Conservation (phyloP, 1,140 invertebrate species). For the Brachionus rubens region DNA sequence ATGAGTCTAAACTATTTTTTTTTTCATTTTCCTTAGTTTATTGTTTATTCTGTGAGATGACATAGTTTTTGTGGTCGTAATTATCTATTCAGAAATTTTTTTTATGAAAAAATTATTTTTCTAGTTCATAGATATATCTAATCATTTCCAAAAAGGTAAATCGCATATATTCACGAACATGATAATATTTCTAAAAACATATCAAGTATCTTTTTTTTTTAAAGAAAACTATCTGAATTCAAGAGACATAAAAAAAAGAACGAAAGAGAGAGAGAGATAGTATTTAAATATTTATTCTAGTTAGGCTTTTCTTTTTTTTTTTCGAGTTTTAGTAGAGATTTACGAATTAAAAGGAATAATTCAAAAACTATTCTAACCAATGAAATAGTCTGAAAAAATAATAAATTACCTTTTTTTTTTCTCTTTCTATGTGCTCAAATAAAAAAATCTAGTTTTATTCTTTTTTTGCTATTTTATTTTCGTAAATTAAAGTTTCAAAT, state of each 20-base stretch:
- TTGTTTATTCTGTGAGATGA: not conserved
- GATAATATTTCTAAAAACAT: slow-evolving; percentile 28
- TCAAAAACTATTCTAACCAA: not conserved
- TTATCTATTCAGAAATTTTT: slow-evolving; percentile 25
- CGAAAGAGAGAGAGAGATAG: not conserved
- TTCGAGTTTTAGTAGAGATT: not conserved
- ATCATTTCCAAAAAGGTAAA: not conserved
- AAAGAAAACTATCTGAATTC: not conserved
- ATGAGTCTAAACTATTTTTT: too few species aligned
- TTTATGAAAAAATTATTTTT: not conserved
- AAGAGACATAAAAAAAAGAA: too few species aligned
- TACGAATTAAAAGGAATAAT: slow-evolving; percentile 2
- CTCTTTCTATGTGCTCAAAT: not conserved
- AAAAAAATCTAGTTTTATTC: slow-evolving; percentile 34
- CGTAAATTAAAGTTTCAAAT: slow-evolving; percentile 16
- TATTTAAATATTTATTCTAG: slow-evolving; percentile 40
- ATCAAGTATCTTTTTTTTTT: slow-evolving; percentile 15
- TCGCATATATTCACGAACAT: not conserved
- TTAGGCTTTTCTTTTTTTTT: too few species aligned
- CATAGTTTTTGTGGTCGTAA: slow-evolving; percentile 1
- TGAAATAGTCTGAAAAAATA: slow-evolving; percentile 25
- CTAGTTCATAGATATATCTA: slow-evolving; percentile 37
- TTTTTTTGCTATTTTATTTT: too few species aligned
- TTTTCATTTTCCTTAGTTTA: not conserved
- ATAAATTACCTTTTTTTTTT: slow-evolving; percentile 39